Base-by-base conservation (phyloP, 2,888 invertebrate genomes). In the Deilephila porcellus region DNA sequence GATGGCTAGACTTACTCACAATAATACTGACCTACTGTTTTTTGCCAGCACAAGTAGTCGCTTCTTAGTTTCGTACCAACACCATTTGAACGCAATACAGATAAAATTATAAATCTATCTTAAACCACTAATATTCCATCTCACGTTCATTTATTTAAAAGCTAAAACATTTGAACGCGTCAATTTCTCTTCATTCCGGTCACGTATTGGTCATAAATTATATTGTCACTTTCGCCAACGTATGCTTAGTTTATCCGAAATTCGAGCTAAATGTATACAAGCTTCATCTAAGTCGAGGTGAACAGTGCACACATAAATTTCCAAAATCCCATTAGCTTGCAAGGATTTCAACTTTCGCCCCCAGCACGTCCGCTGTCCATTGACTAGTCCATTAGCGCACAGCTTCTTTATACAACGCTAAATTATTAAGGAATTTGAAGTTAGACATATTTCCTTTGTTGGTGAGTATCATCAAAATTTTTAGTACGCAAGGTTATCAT, bases 241-340 rank as follows among this genome's bases (percentile, higher is more conserved):
- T 45, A 64, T 45, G 67, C 64, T 34, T 4, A 20, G 20, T 67
- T 25, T 67, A 45, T 25, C 25, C 20, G 17, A 67, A 67, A 67
- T 17, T 45, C 52, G 8, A 67, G 45, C 17, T 32, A 60, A 29
- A 52, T 67, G 45, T 67, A 67, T 2, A 20, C 52, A 52, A 52
- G 37, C 64, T 45, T 20, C n/a, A 17, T 37, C 34, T 37, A 67
- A 14, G 20, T 8, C 25, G 25, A 52, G 67, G 52, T 67, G 25
- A 20, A 67, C 45, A 52, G 52, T 67, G 25, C 52, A 67, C 45
- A 52, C 52, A 52, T 67, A 20, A 64, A 64, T 67, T 67, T 14
- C 20, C 52, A 29, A 67, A 45, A 64, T 37, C 64, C 37, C n/a
- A n/a, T 67, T 45, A 67, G 45, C 45, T 52, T 67, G 45, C 67